Base-by-base conservation (phyloP, 2,888 invertebrate species). In the Bunonema sp. region DNA sequence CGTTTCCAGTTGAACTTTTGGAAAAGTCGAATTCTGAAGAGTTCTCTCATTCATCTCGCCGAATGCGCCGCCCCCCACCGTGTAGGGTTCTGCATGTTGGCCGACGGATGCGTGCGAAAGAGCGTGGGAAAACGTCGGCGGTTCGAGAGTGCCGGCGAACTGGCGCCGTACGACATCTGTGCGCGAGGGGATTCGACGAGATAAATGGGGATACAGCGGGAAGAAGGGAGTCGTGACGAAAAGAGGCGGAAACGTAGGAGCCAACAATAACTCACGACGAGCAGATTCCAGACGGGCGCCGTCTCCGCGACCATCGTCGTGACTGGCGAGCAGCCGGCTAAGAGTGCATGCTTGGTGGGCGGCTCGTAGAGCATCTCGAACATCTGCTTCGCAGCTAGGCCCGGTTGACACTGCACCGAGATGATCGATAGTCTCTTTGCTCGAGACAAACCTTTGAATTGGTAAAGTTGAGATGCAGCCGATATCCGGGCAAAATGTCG, bases 231-330 rank as follows among this genome's bases (percentile, higher is more conserved):
- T n/a, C n/a, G n/a, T n/a, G n/a, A n/a, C n/a, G n/a, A n/a, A n/a
- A n/a, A n/a, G n/a, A n/a, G n/a, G n/a, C n/a, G n/a, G n/a, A n/a
- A n/a, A n/a, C n/a, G n/a, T n/a, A n/a, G n/a, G n/a, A n/a, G n/a
- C n/a, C n/a, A 40, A 23, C n/a, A n/a, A n/a, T n/a, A 12, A 79
- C 83, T 79, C 74, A 93, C 93, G 76, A 97, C 93, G 70, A 97
- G 84, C 49, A 97, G 79, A 74, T 99, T 93, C 93, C 93, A 99
- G 85, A 93, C 91, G 75, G 88, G 89, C 42, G 93, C 93, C 31
- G 93, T 89, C 74, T 97, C 93, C 2, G 93, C 93, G 12, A 97
- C 89, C 33, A 93, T 89, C 19, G 97, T 97, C 68, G 93, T 93
- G 21, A 97, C 93, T 7, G 89, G 89, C 61, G 89, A 89, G 72